Evolutionary conservation across 2,113 vertebrate species (phyloP).

Genomic region (Hymenochirus boettgeri): DNA sequence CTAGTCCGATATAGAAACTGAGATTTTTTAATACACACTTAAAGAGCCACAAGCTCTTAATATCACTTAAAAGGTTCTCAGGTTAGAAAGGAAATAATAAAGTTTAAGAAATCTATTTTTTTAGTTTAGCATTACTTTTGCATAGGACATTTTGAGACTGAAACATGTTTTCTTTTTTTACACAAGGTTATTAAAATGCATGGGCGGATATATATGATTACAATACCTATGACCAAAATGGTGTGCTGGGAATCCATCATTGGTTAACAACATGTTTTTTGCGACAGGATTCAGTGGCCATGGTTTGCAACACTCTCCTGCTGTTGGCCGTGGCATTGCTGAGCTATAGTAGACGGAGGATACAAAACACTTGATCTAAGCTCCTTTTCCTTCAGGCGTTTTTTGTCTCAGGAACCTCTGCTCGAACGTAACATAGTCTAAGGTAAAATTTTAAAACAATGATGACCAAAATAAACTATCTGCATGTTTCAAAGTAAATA

Average conservation of each 20-base stretch:
- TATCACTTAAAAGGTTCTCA: too few species aligned
- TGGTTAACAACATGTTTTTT: constrained; percentile 78
- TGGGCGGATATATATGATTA: constrained; percentile 91
- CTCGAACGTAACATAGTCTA: constrained; percentile 73
- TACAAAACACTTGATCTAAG: constrained; percentile 69
- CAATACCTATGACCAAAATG: constrained; percentile 86
- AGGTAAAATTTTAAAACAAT: too few species aligned
- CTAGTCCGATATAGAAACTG: too few species aligned
- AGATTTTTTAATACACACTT: too few species aligned
- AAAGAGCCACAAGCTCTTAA: too few species aligned
- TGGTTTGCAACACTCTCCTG: constrained; percentile 82
- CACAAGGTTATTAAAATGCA: constrained; percentile 68
- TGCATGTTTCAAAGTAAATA: too few species aligned
- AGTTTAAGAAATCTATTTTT: too few species aligned
- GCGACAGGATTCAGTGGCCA: constrained; percentile 85
- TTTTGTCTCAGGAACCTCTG: constrained; percentile 58
- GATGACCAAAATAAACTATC: too few species aligned
- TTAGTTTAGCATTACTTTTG: too few species aligned
- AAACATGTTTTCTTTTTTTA: not conserved
- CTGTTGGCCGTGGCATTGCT: constrained; percentile 68
- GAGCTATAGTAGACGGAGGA: constrained; percentile 70
- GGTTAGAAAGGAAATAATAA: too few species aligned
- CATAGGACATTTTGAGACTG: too few species aligned
- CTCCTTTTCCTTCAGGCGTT: constrained; percentile 62
- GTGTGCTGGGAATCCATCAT: constrained; percentile 73